Evolutionary conservation across 2,797 vertebrate genomes (phyloP).

Genomic region (Pygocentrus nattereri): DNA sequence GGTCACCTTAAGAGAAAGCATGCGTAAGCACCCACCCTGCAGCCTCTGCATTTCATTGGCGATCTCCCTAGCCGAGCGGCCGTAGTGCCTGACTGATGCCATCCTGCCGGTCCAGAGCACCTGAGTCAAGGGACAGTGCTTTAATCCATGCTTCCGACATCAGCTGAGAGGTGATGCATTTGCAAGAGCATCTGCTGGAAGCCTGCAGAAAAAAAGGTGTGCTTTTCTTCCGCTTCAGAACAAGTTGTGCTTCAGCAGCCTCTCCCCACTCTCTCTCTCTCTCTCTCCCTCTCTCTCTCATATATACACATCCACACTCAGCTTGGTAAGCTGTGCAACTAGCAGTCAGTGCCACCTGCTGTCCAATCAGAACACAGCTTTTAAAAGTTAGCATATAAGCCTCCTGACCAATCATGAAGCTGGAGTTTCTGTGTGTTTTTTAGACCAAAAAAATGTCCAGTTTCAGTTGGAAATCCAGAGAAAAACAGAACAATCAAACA

Average conservation of each 20-base stretch:
- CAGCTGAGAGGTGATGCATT: conserved; percentile 14
- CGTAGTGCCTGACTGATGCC: conserved; percentile 84
- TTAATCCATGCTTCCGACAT: conserved; percentile 54
- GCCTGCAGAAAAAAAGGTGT: conserved; percentile 12
- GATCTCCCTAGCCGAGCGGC: conserved; percentile 85
- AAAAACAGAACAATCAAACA: too few relatives aligned
- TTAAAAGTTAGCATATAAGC: conserved; percentile 21
- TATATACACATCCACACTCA: conserved; percentile 54
- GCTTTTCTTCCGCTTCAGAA: neutral
- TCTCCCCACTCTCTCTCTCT: conserved; percentile 30
- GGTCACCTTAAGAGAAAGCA: conserved; percentile 76
- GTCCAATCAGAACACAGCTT: conserved; percentile 56
- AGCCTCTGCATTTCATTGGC: conserved; percentile 95
- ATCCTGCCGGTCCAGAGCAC: conserved; percentile 73
- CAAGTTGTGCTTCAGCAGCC: conserved; percentile 42
- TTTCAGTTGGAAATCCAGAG: too few relatives aligned
- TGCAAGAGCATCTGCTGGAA: conserved; percentile 5
- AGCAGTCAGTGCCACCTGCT: conserved; percentile 69
- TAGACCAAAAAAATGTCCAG: too few relatives aligned
- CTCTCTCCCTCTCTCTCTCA: conserved; percentile 42
- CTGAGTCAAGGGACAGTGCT: conserved; percentile 41
- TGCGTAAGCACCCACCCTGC: conserved; percentile 89
- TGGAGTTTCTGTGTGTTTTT: conserved; percentile 4
- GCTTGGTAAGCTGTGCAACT: conserved; percentile 65
- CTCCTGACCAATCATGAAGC: conserved; percentile 55